These are phyloP conservation scores for Oreochromis tanganicae DNA, from an alignment of 2,113 vertebrate species.

Conservation along the genomic window DNA sequence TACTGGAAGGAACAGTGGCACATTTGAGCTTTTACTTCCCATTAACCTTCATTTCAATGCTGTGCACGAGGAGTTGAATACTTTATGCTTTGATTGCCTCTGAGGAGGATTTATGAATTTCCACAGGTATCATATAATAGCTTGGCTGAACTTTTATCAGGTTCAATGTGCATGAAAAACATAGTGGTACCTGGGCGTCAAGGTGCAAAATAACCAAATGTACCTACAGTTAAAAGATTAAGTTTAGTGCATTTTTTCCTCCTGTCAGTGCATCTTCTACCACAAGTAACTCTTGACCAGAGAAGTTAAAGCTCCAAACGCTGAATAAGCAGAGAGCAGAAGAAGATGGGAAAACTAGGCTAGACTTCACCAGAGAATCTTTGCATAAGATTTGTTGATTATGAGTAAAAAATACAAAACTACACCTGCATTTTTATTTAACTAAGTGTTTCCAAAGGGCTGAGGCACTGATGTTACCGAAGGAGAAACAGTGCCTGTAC, in stretches of 20 bases:
- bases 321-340: background rate
- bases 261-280: background rate
- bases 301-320: background rate
- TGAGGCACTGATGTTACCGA: background rate
- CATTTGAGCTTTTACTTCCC: background rate
- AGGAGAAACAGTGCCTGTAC: background rate
- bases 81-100: background rate
- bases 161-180: accelerated
- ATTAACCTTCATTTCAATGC: background rate
- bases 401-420: accelerated
- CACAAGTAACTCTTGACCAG: background rate
- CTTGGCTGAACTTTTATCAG: background rate
- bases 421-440: background rate
- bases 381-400: background rate
- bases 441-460: background rate
- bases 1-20: background rate
- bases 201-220: background rate
- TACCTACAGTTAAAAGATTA: background rate
- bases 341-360: background rate
- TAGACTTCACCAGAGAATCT: background rate
- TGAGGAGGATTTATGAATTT: background rate
- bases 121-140: background rate
- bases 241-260: background rate
- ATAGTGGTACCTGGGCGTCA: background rate
- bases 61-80: background rate